Evolutionary conservation across 2,888 invertebrate genomes (phyloP), one percentile per base, ranked within the genome.

Genomic region (Phyto melanocephala): DNA sequence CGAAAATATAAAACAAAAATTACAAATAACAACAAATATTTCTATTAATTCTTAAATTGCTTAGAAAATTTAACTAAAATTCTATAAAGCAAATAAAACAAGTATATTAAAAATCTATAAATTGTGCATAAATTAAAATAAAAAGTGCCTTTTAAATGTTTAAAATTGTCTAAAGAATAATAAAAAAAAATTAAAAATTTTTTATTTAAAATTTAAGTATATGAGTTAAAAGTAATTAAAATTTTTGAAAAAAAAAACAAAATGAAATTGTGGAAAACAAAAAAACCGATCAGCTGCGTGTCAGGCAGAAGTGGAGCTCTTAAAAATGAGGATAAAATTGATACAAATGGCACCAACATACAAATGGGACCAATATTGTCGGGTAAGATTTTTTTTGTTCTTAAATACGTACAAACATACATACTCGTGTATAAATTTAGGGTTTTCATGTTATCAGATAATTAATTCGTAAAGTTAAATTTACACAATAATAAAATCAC

Each of bases 191-290:
- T 28, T 28, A 28, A 28, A 28, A 28, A 28, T 28, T 3, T 6
- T 28, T 28, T 28, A 28, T 5, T 28, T 28, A 5, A 28, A 5
- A 5, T 28, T 3, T 6, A 28, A 28, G 6, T 5, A 28, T 6
- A 28, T 5, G 6, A 28, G 28, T 28, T 28, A 63, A 37, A 58
- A 37, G 7, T 24, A 52, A 42, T 58, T 40, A 40, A 50, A 52
- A 68, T 37, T 50, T 22, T 33, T 11, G 47, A 40, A 40, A 35
- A 20, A 42, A 56, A 76, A n/a, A 24, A 37, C 37, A 86, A 84
- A 84, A 91, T 91, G 91, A 91, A 91, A 87, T 86, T 91, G 87
- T 91, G 91, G 91, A 91, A 91, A 86, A 89, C 91, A 2, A 91
- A 91, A 84, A 91, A 91, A 76, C 89, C 91, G 72, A 90, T 90